These are phyloP conservation scores for Andricus quercusramuli DNA, from an alignment of 2,888 invertebrate species.

Conservation along the genomic window DNA sequence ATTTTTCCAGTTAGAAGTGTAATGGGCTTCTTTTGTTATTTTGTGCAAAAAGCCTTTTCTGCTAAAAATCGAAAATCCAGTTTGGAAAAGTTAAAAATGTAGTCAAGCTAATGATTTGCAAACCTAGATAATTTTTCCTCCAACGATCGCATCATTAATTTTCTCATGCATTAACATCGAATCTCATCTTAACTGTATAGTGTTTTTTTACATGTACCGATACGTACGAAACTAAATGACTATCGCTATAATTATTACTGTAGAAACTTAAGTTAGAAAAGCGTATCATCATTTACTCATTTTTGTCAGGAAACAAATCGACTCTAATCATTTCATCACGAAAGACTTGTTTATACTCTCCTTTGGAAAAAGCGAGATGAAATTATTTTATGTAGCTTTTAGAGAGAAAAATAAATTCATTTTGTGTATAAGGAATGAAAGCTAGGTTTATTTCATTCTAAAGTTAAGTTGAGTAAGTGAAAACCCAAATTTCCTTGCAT, in stretches of 20 bases:
- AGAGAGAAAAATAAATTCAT: conserved; percentile 3
- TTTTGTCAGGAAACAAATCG: conserved; percentile 11
- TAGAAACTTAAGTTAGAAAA: conserved; percentile 14
- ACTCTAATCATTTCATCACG: conserved; percentile 26
- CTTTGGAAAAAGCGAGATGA: background rate
- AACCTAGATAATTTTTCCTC: conserved; percentile 4
- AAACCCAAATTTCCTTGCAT: too few species aligned
- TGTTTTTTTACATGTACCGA: conserved; percentile 8
- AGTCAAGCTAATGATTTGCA: background rate
- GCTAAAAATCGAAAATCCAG: background rate
- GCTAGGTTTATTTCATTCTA: background rate
- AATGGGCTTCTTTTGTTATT: background rate
- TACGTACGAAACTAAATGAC: conserved; percentile 11
- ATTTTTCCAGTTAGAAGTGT: background rate
- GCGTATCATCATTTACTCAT: conserved; percentile 17
- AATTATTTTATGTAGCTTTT: conserved; percentile 5
- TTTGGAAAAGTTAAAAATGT: background rate
- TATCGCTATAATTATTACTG: conserved; percentile 17
- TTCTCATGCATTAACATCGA: conserved; percentile 15
- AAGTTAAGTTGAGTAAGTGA: too few species aligned
- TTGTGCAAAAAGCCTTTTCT: background rate
- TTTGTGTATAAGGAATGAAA: background rate
- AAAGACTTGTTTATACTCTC: conserved; percentile 21
- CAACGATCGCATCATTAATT: background rate
- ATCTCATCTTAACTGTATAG: conserved; percentile 15